A percentile compares a stretch with the other conserved stretches of the same genome.
phyloP scores from a whole-genome alignment of 2,797 vertebrate genomes.

The Smutsia gigantea region DNA sequence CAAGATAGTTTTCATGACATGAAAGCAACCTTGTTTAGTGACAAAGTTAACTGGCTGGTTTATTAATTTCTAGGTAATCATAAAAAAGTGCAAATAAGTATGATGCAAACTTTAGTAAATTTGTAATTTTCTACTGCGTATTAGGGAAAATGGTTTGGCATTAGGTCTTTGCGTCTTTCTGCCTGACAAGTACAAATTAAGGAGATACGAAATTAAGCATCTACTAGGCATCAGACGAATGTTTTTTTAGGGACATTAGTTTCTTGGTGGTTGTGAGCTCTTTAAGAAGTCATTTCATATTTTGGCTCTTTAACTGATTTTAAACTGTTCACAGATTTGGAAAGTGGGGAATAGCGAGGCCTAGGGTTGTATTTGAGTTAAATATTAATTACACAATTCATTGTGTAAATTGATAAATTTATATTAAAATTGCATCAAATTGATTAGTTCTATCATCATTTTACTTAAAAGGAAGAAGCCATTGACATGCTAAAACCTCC shows the following conservation, averaged over 20 bases:
- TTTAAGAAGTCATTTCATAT: slow-evolving; percentile 40
- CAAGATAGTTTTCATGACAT: neutral
- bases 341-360: neutral
- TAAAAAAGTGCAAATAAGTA: neutral
- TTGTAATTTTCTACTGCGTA: neutral
- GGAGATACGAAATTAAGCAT: neutral
- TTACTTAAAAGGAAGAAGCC: slow-evolving; percentile 14
- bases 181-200: slow-evolving; percentile 34
- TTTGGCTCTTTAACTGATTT: slow-evolving; percentile 35
- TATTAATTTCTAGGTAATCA: slow-evolving; percentile 29
- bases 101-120: neutral
- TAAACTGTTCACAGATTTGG: slow-evolving; percentile 2
- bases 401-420: neutral
- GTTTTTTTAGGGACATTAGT: neutral
- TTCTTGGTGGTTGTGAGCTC: neutral
- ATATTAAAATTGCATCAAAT: slow-evolving; percentile 12
- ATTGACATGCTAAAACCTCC: neutral
- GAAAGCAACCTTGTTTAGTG: slow-evolving; percentile 23
- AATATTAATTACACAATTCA: neutral
- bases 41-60: neutral
- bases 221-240: neutral
- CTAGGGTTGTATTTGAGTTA: slow-evolving; percentile 1
- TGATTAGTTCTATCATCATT: slow-evolving; percentile 34
- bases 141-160: neutral
- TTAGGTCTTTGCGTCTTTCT: slow-evolving; percentile 3